A percentile compares a stretch with the other conserved stretches of the same genome.
phyloP scores from a whole-genome alignment of 2,888 invertebrate species.

The Dryocosmus kuriphilus region DNA sequence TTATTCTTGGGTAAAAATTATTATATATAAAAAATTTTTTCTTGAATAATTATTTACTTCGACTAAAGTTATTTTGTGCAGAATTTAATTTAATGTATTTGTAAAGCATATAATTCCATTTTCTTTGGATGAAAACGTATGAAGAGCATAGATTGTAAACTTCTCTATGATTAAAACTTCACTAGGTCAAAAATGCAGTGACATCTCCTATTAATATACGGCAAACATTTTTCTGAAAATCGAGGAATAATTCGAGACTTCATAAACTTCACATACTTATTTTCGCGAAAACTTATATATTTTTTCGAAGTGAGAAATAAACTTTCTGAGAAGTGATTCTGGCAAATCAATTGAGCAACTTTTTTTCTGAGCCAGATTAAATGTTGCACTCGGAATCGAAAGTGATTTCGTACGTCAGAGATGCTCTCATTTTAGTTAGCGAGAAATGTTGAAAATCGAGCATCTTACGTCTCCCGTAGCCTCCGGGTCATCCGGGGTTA shows the following conservation, averaged over 20 bases:
- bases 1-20: too few species aligned
- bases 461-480: neutral
- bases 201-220: neutral
- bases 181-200: neutral
- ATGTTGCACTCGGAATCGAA: conserved; percentile 11
- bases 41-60: too few species aligned
- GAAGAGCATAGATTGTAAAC: neutral
- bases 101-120: too few species aligned
- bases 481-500: conserved; percentile 30
- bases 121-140: too few species aligned
- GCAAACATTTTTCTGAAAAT: neutral
- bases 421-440: conserved; percentile 26
- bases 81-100: too few species aligned
- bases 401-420: conserved; percentile 24
- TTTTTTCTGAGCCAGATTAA: conserved; percentile 21
- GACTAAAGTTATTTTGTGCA: too few species aligned
- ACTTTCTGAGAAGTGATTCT: neutral
- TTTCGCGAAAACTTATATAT: neutral
- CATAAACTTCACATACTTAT: conserved; percentile 1
- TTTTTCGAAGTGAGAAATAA: neutral
- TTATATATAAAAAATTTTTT: too few species aligned
- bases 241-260: neutral
- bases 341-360: neutral
- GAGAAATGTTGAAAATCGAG: conserved; percentile 39
- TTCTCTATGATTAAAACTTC: neutral